Evolutionary conservation across 2,888 invertebrate genomes (phyloP).

Genomic region (Sesia bembeciformis): DNA sequence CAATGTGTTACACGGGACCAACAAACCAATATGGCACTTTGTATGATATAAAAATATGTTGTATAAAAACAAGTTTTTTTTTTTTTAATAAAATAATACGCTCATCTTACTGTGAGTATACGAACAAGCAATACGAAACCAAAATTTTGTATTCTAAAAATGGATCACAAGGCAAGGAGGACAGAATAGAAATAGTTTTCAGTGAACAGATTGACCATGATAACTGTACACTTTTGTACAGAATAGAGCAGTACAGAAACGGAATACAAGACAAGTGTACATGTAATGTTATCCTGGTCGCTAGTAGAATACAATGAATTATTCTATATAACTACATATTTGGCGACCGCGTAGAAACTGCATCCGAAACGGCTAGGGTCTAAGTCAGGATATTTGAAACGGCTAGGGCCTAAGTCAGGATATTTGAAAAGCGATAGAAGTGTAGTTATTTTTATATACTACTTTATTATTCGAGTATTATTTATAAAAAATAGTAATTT

Average conservation of each 20-base stretch:
- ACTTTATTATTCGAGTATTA: too few relatives aligned
- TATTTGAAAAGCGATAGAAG: too few relatives aligned
- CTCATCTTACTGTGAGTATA: neutral
- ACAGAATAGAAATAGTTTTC: neutral
- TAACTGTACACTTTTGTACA: neutral
- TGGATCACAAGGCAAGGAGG: neutral
- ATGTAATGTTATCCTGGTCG: neutral
- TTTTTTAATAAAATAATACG: neutral
- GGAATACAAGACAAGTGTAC: neutral
- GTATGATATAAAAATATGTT: neutral
- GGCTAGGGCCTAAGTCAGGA: too few relatives aligned
- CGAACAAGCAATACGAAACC: neutral
- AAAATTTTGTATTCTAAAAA: neutral
- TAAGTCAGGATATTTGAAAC: too few relatives aligned
- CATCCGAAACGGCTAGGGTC: too few relatives aligned
- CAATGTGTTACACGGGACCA: conserved; percentile 6
- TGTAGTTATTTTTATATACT: too few relatives aligned
- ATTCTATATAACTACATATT: too few relatives aligned
- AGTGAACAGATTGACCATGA: neutral
- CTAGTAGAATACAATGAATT: neutral
- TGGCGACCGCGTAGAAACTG: too few relatives aligned
- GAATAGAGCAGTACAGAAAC: neutral
- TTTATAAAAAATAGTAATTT: too few relatives aligned
- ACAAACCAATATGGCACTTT: conserved; percentile 2
- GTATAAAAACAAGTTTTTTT: neutral